Evolutionary conservation across 2,113 vertebrate genomes (phyloP).

Genomic region (Sphyrna mokarran): DNA sequence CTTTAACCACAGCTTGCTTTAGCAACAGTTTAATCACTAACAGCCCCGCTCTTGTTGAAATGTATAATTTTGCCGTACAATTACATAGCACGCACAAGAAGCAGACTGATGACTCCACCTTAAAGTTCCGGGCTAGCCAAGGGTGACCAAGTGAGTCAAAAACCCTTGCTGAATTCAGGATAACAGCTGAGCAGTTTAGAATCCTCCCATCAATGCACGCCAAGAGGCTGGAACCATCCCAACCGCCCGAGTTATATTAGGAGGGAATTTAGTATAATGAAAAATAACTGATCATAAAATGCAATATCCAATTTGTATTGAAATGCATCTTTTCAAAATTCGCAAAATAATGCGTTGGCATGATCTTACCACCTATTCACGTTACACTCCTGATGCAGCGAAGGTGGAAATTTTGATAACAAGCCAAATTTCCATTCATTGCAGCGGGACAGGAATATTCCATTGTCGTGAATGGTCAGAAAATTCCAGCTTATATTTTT

Average conservation of each 20-base stretch:
- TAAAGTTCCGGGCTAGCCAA: neutral
- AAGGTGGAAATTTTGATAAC: too few relatives aligned
- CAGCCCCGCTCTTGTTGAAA: neutral
- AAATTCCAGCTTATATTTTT: too few relatives aligned
- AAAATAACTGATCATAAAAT: too few relatives aligned
- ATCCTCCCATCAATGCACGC: neutral
- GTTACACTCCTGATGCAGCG: too few relatives aligned
- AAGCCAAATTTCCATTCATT: too few relatives aligned
- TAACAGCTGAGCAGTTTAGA: neutral
- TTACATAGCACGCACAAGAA: neutral
- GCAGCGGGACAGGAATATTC: too few relatives aligned
- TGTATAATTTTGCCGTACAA: neutral
- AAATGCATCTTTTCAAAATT: too few relatives aligned
- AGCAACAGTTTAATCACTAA: neutral
- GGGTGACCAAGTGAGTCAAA: slow-evolving; percentile 9
- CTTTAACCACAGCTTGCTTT: neutral
- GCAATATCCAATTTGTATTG: too few relatives aligned
- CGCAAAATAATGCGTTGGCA: too few relatives aligned
- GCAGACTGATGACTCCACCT: neutral
- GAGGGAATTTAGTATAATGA: neutral
- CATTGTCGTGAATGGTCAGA: too few relatives aligned
- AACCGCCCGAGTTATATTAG: neutral
- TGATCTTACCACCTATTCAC: too few relatives aligned
- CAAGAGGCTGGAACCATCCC: too few relatives aligned
- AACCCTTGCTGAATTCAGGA: neutral